Conservation (phyloP, 2,797 vertebrate genomes). For the Picus viridis region DNA sequence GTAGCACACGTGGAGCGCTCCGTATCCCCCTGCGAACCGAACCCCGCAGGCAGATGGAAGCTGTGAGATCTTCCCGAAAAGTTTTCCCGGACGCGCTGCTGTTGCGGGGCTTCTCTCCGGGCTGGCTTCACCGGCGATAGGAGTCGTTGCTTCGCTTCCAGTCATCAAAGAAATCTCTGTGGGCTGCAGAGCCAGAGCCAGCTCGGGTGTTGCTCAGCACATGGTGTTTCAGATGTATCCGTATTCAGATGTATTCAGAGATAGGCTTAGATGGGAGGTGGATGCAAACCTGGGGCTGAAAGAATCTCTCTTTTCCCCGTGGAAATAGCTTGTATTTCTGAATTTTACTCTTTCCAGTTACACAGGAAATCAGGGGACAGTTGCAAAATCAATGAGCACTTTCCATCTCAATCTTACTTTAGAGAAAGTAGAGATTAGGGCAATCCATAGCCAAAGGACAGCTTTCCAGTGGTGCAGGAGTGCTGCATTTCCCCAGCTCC, state of each 20-base stretch:
- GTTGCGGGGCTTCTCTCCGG: neutral
- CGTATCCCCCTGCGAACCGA: no score
- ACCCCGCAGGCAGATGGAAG: neutral
- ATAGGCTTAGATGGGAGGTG: neutral
- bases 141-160: neutral
- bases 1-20: neutral
- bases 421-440: neutral
- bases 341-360: neutral
- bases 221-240: fast-evolving
- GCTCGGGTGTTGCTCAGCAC: neutral
- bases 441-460: neutral
- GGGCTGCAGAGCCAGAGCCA: neutral
- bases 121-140: neutral
- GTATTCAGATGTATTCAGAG: neutral
- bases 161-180: fast-evolving
- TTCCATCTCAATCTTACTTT: neutral
- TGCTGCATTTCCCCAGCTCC: neutral
- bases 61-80: neutral
- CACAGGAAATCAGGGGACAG: neutral
- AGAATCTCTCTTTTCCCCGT: no score
- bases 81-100: neutral
- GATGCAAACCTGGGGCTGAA: neutral
- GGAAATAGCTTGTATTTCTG: neutral
- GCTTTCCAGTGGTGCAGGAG: neutral
- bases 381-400: neutral